Conservation (phyloP, 2,888 invertebrate species). For the Agonum fuliginosum region DNA sequence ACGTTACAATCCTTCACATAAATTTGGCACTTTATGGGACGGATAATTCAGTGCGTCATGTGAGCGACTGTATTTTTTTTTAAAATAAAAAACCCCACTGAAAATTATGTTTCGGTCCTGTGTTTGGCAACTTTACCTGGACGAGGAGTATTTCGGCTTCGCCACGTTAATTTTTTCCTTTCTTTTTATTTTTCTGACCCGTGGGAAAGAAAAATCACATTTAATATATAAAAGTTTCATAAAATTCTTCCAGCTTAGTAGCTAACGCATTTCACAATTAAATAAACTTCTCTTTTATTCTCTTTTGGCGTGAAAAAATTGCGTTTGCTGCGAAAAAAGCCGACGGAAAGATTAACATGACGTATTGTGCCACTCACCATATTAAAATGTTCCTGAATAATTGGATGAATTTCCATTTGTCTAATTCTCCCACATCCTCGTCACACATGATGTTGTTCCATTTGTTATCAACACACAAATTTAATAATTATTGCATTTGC, state of each 20-base stretch:
- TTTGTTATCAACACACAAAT: too few relatives aligned
- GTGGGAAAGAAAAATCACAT: constrained; percentile 45
- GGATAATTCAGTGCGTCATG: too few relatives aligned
- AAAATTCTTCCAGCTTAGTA: constrained; percentile 43
- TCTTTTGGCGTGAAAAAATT: constrained; percentile 33
- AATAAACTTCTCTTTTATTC: constrained; percentile 40
- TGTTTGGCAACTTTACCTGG: constrained; percentile 3
- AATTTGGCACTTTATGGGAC: too few relatives aligned
- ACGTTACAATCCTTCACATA: too few relatives aligned
- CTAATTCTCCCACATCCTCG: neutral
- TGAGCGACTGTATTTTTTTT: too few relatives aligned
- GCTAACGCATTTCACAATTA: constrained; percentile 43
- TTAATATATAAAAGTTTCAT: constrained; percentile 53
- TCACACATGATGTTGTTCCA: too few relatives aligned
- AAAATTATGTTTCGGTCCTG: too few relatives aligned
- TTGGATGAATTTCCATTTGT: neutral
- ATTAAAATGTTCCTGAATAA: constrained; percentile 15
- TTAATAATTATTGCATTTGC: too few relatives aligned
- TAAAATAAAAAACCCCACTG: too few relatives aligned
- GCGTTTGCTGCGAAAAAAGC: constrained; percentile 23
- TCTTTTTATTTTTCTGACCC: constrained; percentile 41
- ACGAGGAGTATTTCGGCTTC: too few relatives aligned
- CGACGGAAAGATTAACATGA: constrained; percentile 16
- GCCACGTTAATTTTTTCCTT: constrained; percentile 42
- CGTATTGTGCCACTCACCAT: constrained; percentile 20